These are phyloP conservation scores for Podabrus alpinus DNA, from an alignment of 2,888 invertebrate genomes.

Conservation along the genomic window DNA sequence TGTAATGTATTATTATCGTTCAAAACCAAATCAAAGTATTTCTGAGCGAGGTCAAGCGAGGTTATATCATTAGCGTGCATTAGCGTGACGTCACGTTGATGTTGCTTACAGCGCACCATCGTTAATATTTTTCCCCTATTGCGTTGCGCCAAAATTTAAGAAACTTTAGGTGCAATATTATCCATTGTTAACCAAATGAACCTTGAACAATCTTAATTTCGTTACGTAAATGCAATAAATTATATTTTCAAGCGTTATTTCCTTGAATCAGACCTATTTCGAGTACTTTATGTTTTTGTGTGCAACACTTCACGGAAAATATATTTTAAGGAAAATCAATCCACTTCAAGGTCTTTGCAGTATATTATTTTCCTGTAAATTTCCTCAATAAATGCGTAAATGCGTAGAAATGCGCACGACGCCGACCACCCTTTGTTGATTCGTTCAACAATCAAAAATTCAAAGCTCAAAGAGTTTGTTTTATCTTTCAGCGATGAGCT, in stretches of 20 bases:
- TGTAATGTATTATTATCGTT: too few relatives aligned
- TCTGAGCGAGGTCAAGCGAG: too few relatives aligned
- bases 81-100: too few relatives aligned
- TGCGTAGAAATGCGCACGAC: conserved; percentile 13
- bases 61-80: too few relatives aligned
- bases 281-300: neutral
- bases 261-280: conserved; percentile 1
- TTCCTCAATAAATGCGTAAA: conserved; percentile 3
- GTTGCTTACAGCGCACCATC: too few relatives aligned
- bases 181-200: conserved; percentile 6
- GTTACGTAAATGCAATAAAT: conserved; percentile 4
- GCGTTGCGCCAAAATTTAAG: neutral
- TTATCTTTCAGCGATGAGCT: neutral
- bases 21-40: too few relatives aligned
- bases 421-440: neutral
- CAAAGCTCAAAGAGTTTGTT: neutral
- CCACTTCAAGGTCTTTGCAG: conserved; percentile 16
- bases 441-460: neutral
- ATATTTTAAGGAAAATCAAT: conserved; percentile 15
- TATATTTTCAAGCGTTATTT: conserved; percentile 1
- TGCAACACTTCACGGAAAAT: neutral
- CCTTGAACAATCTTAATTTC: conserved; percentile 13
- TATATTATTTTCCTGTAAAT: neutral
- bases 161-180: neutral
- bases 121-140: too few relatives aligned